Conservation (phyloP, 2,113 vertebrate genomes). For the Meriones unguiculatus region DNA sequence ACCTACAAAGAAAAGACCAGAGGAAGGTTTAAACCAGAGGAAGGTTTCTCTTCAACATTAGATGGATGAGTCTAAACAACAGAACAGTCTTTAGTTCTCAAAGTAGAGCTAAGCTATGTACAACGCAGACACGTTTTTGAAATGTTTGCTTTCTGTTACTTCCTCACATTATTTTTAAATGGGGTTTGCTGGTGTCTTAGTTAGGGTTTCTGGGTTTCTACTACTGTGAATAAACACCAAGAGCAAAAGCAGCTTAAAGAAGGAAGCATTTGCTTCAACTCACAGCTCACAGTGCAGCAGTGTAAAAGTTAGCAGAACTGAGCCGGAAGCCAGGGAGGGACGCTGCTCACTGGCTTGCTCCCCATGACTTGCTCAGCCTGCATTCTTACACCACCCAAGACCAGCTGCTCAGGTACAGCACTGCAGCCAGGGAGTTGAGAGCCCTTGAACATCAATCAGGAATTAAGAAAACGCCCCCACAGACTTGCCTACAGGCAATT, state of each 20-base stretch:
- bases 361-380: neutral
- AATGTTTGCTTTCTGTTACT: neutral
- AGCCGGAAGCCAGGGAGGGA: neutral
- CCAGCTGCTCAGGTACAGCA: neutral
- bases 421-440: neutral
- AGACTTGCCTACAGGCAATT: neutral
- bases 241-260: neutral
- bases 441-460: neutral
- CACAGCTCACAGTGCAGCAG: neutral
- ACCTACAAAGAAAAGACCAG: conserved; percentile 38
- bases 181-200: neutral
- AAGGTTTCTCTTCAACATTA: conserved; percentile 7
- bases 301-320: neutral
- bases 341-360: neutral
- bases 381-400: neutral
- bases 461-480: neutral
- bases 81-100: neutral
- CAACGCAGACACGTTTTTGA: neutral
- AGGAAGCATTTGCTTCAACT: neutral
- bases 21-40: neutral
- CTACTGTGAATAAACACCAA: neutral
- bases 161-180: conserved; percentile 13
- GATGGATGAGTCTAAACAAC: neutral
- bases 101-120: neutral
- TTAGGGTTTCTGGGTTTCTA: neutral